Base-by-base conservation (phyloP, 2,113 vertebrate species). In the Bothrops jararaca region DNA sequence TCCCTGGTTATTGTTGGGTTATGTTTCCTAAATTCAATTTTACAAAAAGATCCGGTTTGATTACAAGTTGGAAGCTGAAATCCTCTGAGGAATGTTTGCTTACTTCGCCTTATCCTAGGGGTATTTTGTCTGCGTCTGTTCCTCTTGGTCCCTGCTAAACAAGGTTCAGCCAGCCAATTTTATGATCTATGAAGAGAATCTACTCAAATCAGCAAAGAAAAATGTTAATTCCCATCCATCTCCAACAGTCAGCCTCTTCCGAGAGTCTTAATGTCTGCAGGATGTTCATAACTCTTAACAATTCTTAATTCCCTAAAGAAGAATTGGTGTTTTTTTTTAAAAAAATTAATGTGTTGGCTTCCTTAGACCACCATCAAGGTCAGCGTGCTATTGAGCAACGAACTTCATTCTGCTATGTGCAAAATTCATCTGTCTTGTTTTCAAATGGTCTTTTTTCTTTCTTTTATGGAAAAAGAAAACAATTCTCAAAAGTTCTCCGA, bases 131-230 rank as follows among this genome's bases (percentile, higher is more conserved):
- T 86, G 48, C 0, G 12, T 39, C 54, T 91, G 12, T 93, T 91
- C 74, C 56, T 23, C 52, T 86, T 64, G 87, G 24, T 18, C 45
- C 22, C 5, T 56, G 24, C 74, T 29, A 88, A 92, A 0, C 26
- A 88, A 94, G 90, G 88, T 91, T 45, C 0, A 34, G 95, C 90
- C 89, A 90, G 93, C 92, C 93, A 93, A 89, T 90, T 92, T 57
- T 88, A 89, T 0, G 22, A 86, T n/a, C 11, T 94, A 92, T 58
- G 74, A 89, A 10, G 26, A 95, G 94, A 86, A 39, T 91, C 94
- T 15, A 89, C 85, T 94, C 80, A 54, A 54, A 42, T 0, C 74
- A 58, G 93, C 94, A 92, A 92, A 93, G 88, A 93, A 91, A 26
- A 94, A 95, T 8, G 60, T 91, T 94, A 91, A 92, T 92, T 52